Evolutionary conservation across 2,888 invertebrate species (phyloP).

Genomic region (Acanthosepion pharaonis): DNA sequence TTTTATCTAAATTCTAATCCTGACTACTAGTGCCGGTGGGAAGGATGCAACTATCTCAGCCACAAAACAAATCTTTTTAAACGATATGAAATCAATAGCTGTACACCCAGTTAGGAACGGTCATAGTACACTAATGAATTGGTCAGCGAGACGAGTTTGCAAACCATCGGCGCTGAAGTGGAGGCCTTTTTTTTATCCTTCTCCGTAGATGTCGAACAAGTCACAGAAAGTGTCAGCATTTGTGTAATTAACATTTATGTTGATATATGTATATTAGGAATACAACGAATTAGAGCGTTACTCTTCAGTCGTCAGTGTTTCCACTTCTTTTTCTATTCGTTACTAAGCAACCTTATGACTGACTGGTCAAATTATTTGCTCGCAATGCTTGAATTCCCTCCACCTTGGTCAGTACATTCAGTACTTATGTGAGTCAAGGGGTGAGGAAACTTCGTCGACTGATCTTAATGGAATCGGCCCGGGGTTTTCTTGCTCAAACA

Average conservation of each 20-base stretch:
- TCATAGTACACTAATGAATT: too few relatives aligned
- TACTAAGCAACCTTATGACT: slow-evolving; percentile 1
- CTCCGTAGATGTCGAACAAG: too few relatives aligned
- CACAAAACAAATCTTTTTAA: too few relatives aligned
- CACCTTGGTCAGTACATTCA: neutral
- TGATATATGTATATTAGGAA: neutral
- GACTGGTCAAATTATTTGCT: neutral
- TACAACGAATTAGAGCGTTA: neutral
- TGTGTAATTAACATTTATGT: neutral
- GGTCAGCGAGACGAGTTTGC: too few relatives aligned
- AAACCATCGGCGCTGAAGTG: too few relatives aligned
- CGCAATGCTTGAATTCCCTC: neutral
- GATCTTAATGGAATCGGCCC: neutral
- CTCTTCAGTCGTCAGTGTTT: neutral
- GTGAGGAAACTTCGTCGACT: neutral
- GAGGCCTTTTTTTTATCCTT: too few relatives aligned
- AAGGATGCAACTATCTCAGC: too few relatives aligned
- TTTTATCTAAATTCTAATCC: too few relatives aligned
- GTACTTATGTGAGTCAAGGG: neutral
- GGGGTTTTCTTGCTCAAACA: neutral
- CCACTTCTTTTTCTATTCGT: neutral
- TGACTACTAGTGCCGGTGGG: too few relatives aligned
- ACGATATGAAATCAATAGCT: too few relatives aligned
- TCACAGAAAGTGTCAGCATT: neutral
- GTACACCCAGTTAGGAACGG: too few relatives aligned